phyloP scores from a whole-genome alignment of 2,113 vertebrate species.

The Ptychochromis oligacanthus region DNA sequence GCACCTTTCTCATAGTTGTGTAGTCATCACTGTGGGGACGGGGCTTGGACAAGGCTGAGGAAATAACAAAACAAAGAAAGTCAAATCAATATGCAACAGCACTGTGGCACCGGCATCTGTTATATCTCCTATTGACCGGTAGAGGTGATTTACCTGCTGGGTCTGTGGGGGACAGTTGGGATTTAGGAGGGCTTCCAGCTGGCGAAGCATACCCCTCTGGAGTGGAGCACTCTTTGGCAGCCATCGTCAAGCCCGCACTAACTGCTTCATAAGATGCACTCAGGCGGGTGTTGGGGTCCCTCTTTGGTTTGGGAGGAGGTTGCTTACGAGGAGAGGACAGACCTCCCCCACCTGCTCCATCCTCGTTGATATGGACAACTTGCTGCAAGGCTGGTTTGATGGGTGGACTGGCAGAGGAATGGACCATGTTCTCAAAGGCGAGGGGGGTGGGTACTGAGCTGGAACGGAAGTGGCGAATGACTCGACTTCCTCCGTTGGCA shows the following conservation, averaged over 20 bases:
- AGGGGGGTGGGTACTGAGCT: slow-evolving; percentile 83
- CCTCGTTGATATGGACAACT: slow-evolving; percentile 83
- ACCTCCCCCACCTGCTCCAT: slow-evolving; percentile 64
- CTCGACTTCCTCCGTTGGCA: slow-evolving; percentile 70
- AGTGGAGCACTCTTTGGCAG: slow-evolving; percentile 84
- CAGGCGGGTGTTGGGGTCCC: slow-evolving; percentile 94
- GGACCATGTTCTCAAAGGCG: slow-evolving; percentile 83
- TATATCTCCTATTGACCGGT: slow-evolving; percentile 8
- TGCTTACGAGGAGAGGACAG: slow-evolving; percentile 94
- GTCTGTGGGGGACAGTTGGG: slow-evolving; percentile 79
- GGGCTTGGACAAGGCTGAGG: slow-evolving; percentile 86
- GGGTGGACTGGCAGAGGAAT: slow-evolving; percentile 79
- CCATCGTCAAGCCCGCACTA: slow-evolving; percentile 88
- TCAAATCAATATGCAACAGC: slow-evolving; percentile 1
- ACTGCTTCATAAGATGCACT: slow-evolving; percentile 97
- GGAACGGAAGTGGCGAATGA: slow-evolving; percentile 83
- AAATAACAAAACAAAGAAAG: slow-evolving; percentile 10
- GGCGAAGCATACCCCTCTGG: slow-evolving; percentile 84
- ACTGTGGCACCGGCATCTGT: slow-evolving; percentile 24
- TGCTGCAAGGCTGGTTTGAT: slow-evolving; percentile 86
- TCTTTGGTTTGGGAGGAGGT: slow-evolving; percentile 97
- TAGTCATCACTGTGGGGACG: slow-evolving; percentile 98
- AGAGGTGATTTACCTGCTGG: slow-evolving; percentile 69
- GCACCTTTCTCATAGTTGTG: slow-evolving; percentile 95
- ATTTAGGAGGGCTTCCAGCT: slow-evolving; percentile 77